Conservation (phyloP, 1,140 invertebrate genomes). For the Zaprionus inermis region DNA sequence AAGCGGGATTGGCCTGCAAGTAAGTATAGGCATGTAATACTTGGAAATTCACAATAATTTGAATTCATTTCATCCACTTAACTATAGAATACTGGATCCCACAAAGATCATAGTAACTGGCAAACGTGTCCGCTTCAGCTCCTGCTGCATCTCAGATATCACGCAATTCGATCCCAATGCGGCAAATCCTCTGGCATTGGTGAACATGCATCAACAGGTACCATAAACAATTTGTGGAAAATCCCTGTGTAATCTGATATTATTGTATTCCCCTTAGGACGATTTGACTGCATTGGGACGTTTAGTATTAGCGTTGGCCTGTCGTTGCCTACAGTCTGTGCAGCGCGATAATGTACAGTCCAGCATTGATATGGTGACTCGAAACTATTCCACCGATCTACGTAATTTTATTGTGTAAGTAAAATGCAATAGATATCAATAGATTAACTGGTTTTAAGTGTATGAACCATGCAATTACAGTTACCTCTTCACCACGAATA, state of each 20-base stretch:
- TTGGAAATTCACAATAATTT: neutral
- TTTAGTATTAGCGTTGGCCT: constrained; percentile 95
- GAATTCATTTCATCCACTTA: neutral
- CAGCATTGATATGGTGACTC: constrained; percentile 94
- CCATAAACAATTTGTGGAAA: neutral
- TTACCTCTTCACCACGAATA: constrained; percentile 90
- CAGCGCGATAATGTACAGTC: constrained; percentile 93
- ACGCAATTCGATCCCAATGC: constrained; percentile 91
- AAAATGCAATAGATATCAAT: neutral
- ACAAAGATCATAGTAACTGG: constrained; percentile 94
- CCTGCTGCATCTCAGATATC: constrained; percentile 93
- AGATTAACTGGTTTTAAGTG: neutral
- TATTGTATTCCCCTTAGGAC: constrained; percentile 87
- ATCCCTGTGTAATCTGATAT: too few relatives aligned
- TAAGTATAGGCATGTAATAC: constrained; percentile 59
- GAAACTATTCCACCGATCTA: constrained; percentile 96
- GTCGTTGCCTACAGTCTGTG: constrained; percentile 94
- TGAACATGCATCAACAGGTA: constrained; percentile 90
- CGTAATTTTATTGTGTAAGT: constrained; percentile 96
- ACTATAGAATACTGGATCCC: constrained; percentile 91
- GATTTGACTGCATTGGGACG: constrained; percentile 96
- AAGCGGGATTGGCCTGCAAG: constrained; percentile 90
- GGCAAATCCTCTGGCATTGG: constrained; percentile 85
- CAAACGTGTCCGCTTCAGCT: constrained; percentile 91
- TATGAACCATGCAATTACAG: constrained; percentile 80